These are phyloP conservation scores for Cephus runcator DNA, from an alignment of 2,888 invertebrate genomes.

Conservation along the genomic window DNA sequence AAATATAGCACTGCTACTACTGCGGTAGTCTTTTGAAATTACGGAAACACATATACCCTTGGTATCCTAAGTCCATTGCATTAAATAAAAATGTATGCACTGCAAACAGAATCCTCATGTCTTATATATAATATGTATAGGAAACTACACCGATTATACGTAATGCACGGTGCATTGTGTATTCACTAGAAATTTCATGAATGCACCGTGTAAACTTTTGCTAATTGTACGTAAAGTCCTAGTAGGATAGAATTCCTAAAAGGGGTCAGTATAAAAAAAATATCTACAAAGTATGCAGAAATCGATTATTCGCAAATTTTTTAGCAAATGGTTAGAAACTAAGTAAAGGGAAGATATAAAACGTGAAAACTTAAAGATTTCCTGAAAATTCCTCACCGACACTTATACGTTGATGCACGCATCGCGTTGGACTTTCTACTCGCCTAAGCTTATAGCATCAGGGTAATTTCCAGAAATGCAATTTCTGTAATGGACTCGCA, in stretches of 20 bases:
- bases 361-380: neutral
- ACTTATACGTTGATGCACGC: neutral
- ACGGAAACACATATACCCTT: neutral
- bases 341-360: neutral
- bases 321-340: neutral
- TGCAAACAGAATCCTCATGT: neutral
- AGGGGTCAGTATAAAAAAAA: neutral
- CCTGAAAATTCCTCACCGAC: neutral
- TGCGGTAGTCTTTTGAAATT: no score
- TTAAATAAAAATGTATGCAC: neutral
- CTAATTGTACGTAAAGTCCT: neutral
- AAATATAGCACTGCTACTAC: neutral
- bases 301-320: neutral
- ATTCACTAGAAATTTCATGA: neutral
- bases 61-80: neutral
- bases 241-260: neutral
- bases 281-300: neutral
- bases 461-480: conserved; percentile 9
- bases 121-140: neutral
- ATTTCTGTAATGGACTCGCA: conserved; percentile 2
- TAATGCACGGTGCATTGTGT: neutral
- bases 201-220: neutral
- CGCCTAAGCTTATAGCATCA: conserved; percentile 1
- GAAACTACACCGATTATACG: neutral
- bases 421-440: neutral